phyloP scores from a whole-genome alignment of 2,113 vertebrate genomes.

The Felis chaus region DNA sequence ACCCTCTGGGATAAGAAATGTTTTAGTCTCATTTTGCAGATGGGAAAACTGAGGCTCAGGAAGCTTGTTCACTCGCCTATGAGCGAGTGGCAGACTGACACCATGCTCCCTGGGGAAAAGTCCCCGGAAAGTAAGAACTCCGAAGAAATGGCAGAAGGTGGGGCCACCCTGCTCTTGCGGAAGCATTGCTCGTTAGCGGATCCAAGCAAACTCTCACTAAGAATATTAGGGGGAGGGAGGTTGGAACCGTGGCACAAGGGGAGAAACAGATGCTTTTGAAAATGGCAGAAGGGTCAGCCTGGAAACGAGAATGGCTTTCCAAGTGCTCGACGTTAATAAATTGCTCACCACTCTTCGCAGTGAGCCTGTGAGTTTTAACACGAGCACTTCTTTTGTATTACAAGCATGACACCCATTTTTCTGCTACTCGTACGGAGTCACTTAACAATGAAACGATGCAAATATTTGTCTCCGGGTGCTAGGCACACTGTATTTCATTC shows the following conservation, averaged over 20 bases:
- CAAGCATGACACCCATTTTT: slow-evolving; percentile 60
- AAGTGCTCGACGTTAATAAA: background rate
- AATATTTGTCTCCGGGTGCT: slow-evolving; percentile 77
- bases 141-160: background rate
- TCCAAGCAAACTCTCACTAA: background rate
- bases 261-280: background rate
- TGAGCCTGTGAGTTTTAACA: background rate
- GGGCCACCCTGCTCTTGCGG: background rate
- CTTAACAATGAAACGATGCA: slow-evolving; percentile 71
- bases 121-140: background rate
- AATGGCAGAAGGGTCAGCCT: background rate
- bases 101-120: background rate
- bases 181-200: background rate
- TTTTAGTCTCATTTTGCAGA: slow-evolving; percentile 14
- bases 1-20: background rate
- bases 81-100: background rate
- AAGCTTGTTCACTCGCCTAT: background rate
- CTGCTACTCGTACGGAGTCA: slow-evolving; percentile 54
- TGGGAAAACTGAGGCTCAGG: background rate
- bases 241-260: background rate
- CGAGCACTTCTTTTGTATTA: slow-evolving; percentile 58
- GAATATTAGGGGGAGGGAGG: background rate
- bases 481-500: slow-evolving; percentile 78
- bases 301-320: background rate
- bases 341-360: background rate